A percentile compares a stretch with the other conserved stretches of the same genome.
Evolutionary conservation across 2,797 vertebrate species (phyloP).

Genomic region (Loriculus beryllinus): DNA sequence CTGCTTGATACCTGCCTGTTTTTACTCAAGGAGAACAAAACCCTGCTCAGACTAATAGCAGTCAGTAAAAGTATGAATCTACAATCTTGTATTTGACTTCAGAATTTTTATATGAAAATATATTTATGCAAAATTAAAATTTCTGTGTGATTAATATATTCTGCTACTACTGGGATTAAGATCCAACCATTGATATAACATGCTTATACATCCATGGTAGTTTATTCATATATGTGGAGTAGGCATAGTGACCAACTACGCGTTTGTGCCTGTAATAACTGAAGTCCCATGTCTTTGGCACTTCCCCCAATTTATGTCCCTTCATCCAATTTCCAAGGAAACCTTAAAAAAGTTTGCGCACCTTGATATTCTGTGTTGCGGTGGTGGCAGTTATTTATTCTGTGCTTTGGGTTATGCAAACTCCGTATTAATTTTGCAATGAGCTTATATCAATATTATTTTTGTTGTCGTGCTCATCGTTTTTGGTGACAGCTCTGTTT

Average conservation of each 20-base stretch:
- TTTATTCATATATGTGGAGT: not conserved
- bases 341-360: not conserved
- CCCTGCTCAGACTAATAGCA: not conserved
- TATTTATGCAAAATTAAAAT: not conserved
- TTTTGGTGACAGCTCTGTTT: constrained; percentile 56
- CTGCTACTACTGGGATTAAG: not conserved
- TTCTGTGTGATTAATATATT: not conserved
- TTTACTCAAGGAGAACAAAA: not conserved
- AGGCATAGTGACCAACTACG: not conserved
- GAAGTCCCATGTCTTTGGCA: not conserved
- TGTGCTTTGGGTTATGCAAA: not conserved
- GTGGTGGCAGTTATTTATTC: not conserved
- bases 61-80: not conserved
- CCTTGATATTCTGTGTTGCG: not conserved
- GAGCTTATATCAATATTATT: constrained; percentile 71
- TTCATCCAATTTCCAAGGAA: not conserved
- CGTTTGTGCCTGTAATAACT: not conserved
- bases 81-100: not conserved
- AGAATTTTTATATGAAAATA: not conserved
- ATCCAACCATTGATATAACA: not conserved
- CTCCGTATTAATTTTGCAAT: constrained; percentile 37
- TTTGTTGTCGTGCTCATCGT: constrained; percentile 30
- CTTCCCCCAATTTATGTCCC: not conserved
- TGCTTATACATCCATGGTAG: fast-evolving
- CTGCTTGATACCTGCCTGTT: not conserved